These are phyloP conservation scores for Anastrepha obliqua DNA, from an alignment of 1,140 invertebrate species.

Conservation along the genomic window DNA sequence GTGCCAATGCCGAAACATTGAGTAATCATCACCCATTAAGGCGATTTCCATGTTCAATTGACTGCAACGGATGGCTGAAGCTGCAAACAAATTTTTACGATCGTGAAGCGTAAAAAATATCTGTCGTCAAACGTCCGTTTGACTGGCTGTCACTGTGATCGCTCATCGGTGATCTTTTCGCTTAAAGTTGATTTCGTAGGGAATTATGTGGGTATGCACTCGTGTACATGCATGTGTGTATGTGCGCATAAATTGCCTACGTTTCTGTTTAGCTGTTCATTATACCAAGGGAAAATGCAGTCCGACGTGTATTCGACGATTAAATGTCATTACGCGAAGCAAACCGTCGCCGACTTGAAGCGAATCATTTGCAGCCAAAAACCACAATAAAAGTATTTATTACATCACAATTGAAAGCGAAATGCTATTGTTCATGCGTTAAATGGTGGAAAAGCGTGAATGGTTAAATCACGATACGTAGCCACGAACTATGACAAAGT, in stretches of 20 bases:
- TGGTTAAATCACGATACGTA: slow-evolving; percentile 1
- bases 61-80: slow-evolving; percentile 31
- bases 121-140: slow-evolving; percentile 6
- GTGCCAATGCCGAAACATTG: slow-evolving; percentile 14
- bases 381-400: slow-evolving; percentile 24
- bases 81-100: slow-evolving; percentile 49
- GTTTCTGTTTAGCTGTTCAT: background rate
- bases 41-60: slow-evolving; percentile 51
- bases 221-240: background rate
- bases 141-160: background rate
- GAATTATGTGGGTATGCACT: slow-evolving; percentile 20
- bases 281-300: background rate
- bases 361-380: slow-evolving; percentile 40
- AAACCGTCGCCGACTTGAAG: background rate
- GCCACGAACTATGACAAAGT: background rate
- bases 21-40: slow-evolving; percentile 50
- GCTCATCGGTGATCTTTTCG: slow-evolving; percentile 5
- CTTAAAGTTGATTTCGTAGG: background rate
- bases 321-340: slow-evolving; percentile 15
- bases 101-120: slow-evolving; percentile 34
- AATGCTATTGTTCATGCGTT: slow-evolving; percentile 43
- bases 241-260: background rate
- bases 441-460: slow-evolving; percentile 40
- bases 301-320: slow-evolving; percentile 3
- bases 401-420: slow-evolving; percentile 2